These are phyloP conservation scores for Catostomus latipinnis DNA, from an alignment of 2,797 vertebrate genomes.

Conservation along the genomic window DNA sequence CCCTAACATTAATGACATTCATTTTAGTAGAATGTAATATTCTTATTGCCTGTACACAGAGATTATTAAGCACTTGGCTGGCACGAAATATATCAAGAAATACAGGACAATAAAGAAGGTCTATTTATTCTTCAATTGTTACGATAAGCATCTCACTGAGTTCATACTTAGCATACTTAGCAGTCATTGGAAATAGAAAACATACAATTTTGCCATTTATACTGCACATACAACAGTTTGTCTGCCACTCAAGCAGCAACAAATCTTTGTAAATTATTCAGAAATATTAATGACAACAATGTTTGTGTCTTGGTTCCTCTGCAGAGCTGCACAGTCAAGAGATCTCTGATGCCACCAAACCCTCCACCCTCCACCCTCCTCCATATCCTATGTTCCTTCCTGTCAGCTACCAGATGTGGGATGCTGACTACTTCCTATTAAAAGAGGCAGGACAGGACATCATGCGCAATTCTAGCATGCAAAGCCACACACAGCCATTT, in stretches of 20 bases:
- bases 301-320: constrained; percentile 29
- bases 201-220: not conserved
- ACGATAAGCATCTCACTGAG: not conserved
- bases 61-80: too few relatives aligned
- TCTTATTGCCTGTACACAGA: not conserved
- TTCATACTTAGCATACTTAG: not conserved
- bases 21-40: not conserved
- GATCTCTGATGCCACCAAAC: constrained; percentile 81
- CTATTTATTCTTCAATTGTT: not conserved
- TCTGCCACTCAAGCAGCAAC: not conserved
- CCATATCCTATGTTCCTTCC: constrained; percentile 89
- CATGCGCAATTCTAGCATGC: constrained; percentile 94
- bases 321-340: constrained; percentile 87
- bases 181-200: too few relatives aligned
- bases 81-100: too few relatives aligned
- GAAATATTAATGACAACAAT: too few relatives aligned
- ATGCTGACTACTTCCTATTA: constrained; percentile 87
- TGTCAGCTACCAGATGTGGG: constrained; percentile 85
- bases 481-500: constrained; percentile 90
- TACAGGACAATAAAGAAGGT: too few relatives aligned
- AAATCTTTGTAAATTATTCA: not conserved
- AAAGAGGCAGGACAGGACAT: constrained; percentile 95
- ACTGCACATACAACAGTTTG: not conserved
- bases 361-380: too few relatives aligned
- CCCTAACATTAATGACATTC: not conserved